A percentile compares a stretch with the other conserved stretches of the same genome.
phyloP scores from a whole-genome alignment of 1,140 invertebrate species.

The Batillaria attramentaria region DNA sequence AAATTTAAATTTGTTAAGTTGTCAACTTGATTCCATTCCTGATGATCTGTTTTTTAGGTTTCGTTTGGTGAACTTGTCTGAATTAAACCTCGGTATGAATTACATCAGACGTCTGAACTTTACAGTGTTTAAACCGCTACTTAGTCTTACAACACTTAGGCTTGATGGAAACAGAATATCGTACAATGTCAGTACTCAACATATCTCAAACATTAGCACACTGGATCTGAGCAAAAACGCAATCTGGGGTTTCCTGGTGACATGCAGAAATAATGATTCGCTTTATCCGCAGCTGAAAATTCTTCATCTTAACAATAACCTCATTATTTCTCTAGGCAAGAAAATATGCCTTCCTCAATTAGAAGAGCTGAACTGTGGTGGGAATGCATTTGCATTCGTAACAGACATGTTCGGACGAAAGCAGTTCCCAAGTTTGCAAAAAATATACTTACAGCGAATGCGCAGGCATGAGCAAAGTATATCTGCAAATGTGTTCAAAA shows the following conservation, averaged over 20 bases:
- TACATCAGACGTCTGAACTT: not conserved
- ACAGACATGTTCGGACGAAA: not conserved
- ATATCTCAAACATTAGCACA: not conserved
- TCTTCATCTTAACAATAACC: not conserved
- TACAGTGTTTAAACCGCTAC: not conserved
- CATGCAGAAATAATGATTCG: not conserved
- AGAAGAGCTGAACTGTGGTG: not conserved
- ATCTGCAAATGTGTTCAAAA: not conserved
- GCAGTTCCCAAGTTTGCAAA: not conserved
- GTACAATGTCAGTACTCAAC: not conserved
- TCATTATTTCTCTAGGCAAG: not conserved
- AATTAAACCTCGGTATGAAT: not conserved
- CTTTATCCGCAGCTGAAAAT: not conserved
- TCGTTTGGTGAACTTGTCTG: not conserved
- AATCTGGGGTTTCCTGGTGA: not conserved
- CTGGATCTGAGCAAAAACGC: not conserved
- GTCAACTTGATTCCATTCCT: no score
- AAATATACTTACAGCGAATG: not conserved
- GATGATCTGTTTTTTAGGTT: not conserved
- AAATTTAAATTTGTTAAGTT: no score
- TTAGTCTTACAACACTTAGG: not conserved
- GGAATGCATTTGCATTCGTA: not conserved
- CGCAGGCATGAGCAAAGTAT: not conserved
- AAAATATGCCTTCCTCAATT: not conserved
- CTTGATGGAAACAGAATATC: not conserved